Evolutionary conservation across 2,888 invertebrate genomes (phyloP).

Genomic region (Trichogramma dendrolimi): DNA sequence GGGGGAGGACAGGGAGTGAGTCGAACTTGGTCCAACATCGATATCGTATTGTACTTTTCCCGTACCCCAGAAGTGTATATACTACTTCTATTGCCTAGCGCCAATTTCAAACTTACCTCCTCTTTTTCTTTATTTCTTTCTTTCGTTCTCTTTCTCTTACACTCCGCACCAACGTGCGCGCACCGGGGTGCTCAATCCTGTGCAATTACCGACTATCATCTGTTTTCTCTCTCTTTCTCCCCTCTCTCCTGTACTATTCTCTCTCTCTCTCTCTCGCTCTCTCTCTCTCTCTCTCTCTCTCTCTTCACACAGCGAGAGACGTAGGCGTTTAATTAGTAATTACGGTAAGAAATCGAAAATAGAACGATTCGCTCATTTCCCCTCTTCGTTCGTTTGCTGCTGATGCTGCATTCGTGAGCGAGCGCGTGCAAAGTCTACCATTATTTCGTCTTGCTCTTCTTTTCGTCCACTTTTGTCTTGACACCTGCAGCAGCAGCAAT

Average conservation of each 20-base stretch:
- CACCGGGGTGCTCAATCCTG: slow-evolving; percentile 9
- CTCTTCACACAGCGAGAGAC: slow-evolving; percentile 26
- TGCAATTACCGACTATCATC: slow-evolving; percentile 38
- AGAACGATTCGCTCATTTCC: slow-evolving; percentile 28
- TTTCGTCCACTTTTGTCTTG: slow-evolving; percentile 1
- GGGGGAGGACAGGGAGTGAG: slow-evolving; percentile 16
- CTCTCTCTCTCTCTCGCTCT: too few species aligned
- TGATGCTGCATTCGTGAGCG: neutral
- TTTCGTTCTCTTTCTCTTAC: neutral
- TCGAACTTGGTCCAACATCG: slow-evolving; percentile 22
- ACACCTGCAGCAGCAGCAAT: neutral
- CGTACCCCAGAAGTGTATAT: too few species aligned
- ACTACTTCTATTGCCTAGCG: too few species aligned
- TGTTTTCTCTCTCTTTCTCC: slow-evolving; percentile 35
- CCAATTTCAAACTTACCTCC: too few species aligned
- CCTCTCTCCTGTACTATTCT: slow-evolving; percentile 9
- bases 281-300: too few species aligned
- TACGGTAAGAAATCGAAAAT: slow-evolving; percentile 37
- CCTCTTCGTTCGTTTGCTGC: slow-evolving; percentile 1
- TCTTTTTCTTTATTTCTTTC: neutral
- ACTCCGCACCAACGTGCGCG: slow-evolving; percentile 1
- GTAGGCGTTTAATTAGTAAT: slow-evolving; percentile 39
- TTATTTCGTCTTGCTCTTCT: slow-evolving; percentile 1
- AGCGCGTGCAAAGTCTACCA: too few species aligned
- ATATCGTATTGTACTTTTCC: slow-evolving; percentile 1